phyloP scores from a whole-genome alignment of 2,113 vertebrate species.

The Phyllostomus discolor region DNA sequence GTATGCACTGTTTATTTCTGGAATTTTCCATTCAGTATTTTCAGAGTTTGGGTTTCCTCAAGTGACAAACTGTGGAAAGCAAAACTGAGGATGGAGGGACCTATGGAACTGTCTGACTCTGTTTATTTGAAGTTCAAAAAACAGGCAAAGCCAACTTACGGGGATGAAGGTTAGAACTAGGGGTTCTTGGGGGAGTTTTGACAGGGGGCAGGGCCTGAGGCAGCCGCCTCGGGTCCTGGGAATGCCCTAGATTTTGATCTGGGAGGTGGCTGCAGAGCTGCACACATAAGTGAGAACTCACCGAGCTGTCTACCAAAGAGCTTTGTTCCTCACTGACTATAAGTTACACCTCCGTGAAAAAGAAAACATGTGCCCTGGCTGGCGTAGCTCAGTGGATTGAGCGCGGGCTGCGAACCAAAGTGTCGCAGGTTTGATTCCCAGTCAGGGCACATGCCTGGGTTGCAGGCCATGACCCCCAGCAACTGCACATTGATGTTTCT shows the following conservation, averaged over 20 bases:
- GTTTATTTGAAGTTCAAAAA: background rate
- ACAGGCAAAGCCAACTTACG: background rate
- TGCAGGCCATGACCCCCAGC: no score
- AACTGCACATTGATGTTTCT: no score
- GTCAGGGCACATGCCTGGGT: no score
- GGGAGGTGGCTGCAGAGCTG: background rate
- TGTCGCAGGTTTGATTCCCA: no score
- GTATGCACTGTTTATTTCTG: background rate
- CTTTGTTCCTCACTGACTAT: background rate
- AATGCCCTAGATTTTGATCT: background rate
- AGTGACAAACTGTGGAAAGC: background rate
- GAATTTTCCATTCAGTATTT: background rate
- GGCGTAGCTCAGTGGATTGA: no score
- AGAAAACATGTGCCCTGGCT: background rate
- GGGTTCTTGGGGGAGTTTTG: background rate
- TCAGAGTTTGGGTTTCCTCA: background rate
- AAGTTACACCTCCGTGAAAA: background rate
- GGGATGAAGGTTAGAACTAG: background rate
- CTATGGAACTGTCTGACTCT: background rate
- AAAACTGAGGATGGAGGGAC: background rate
- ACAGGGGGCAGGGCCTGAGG: background rate
- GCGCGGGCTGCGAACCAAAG: no score
- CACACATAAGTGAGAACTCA: background rate
- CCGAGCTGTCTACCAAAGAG: background rate
- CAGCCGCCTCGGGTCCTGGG: background rate